Evolutionary conservation across 2,888 invertebrate genomes (phyloP), one percentile per base, ranked within the genome.

Genomic region (Stenchaetothrips biformis): DNA sequence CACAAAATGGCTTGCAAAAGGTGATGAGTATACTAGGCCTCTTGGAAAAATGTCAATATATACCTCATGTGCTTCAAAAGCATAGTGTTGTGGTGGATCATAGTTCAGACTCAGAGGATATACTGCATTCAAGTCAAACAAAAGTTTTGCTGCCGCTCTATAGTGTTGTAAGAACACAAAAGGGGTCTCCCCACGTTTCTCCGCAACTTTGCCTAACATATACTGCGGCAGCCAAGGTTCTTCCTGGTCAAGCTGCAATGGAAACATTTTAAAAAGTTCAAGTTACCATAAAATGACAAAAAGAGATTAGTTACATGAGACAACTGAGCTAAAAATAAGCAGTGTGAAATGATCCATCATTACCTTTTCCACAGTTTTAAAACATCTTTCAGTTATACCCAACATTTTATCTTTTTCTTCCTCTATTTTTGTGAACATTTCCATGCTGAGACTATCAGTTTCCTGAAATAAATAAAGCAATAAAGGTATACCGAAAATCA

Each of bases 191-290:
- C 92, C 92, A 81, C 91, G 90, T 85, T 98, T 98, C 86, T 98
- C 97, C 0, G 94, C 91, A 80, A 97, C 93, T 90, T 98, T 98
- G 0, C 96, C 98, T n/a, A 98, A 88, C 94, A 98, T 96, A 85
- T 97, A 98, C 86, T 95, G 95, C 85, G 95, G 93, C 59, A 97
- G 88, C 98, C 98, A 98, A 81, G 93, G 90, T 85, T 98, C 97
- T 85, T 97, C 96, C 82, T 92, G 91, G 0, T 89, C 87, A 78
- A 74, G 67, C 67, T 74, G 11, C 27, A 74, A 47, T 37, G 37
- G 37, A 37, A 37, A 37, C 1, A 2, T 37, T 37, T 37, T 37
- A 37, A 37, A 37, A 37, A 37, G 1, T 37, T 37, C 37, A 37
- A 2, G 4, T 37, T 37, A 37, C 37, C 37, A 37, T n/a, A n/a